A percentile compares a stretch with the other conserved stretches of the same genome.
These are phyloP conservation scores for Mimachlamys varia DNA, from an alignment of 2,888 invertebrate species.

Conservation along the genomic window DNA sequence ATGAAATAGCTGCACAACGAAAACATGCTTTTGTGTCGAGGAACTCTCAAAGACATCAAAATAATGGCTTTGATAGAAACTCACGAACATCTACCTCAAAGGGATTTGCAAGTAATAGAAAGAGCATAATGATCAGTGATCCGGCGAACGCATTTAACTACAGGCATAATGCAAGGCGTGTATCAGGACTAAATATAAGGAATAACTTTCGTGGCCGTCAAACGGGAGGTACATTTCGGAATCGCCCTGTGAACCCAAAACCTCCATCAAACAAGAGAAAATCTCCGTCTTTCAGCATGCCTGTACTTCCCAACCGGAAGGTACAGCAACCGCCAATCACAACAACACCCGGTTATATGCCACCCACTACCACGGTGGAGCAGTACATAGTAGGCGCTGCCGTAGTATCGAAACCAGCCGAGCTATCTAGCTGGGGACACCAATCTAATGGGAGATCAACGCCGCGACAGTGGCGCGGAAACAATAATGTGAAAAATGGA, in stretches of 20 bases:
- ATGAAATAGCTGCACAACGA: not conserved
- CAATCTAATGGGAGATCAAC: not conserved
- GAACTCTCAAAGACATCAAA: not conserved
- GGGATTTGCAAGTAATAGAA: not conserved
- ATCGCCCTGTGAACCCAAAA: not conserved
- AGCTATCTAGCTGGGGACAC: not conserved
- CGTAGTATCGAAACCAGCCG: not conserved
- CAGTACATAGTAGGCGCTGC: not conserved
- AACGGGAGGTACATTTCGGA: not conserved
- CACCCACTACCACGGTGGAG: not conserved
- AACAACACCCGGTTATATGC: not conserved
- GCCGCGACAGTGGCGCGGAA: not conserved
- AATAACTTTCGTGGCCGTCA: not conserved
- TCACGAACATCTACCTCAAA: constrained; percentile 13
- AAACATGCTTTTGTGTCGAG: not conserved
- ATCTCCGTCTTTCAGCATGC: not conserved
- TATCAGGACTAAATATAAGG: not conserved
- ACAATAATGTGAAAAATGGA: not conserved
- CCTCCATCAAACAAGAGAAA: not conserved
- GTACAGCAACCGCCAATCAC: not conserved
- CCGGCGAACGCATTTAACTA: not conserved
- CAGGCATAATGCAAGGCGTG: not conserved
- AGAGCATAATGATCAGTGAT: not conserved
- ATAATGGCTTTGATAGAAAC: not conserved
- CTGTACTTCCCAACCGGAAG: not conserved